Base-by-base conservation (phyloP, 2,113 vertebrate genomes). In the Steatornis caripensis region DNA sequence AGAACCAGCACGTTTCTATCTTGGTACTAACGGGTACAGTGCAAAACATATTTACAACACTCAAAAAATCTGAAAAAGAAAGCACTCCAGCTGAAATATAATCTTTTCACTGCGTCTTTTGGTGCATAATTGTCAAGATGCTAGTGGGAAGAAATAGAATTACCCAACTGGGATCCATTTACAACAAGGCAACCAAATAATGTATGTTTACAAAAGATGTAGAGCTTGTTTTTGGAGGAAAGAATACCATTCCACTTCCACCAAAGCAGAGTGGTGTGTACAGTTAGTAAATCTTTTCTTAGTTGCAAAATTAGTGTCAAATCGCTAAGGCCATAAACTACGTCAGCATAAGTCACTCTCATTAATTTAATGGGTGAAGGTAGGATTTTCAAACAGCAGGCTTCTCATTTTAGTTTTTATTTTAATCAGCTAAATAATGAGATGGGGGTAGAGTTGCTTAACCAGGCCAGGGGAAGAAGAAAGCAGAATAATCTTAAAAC, bases 391-490 rank as follows among this genome's bases (percentile, higher is more conserved):
- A 94, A 96, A 92, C 82, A 96, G 88, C 93, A 97, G 91, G 87
- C 69, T 97, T 97, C 92, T 97, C 51, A 75, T 96, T 96, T 89
- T 81, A 75, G 27, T 83, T 94, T 93, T 96, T 93, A 95, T 97
- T 97, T 96, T 95, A 97, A 97, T 97, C 97, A 97, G 94, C 54
- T 91, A 97, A 97, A 97, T 97, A 98, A 98, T 95, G 96, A 98
- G 87, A 70, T 86, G 30, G 48, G 82, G 92, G 62, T 97, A 97
- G 92, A 96, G 60, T 95, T 97, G 94, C 96, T 98, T 98, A 98
- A 98, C 96, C 93, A 97, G 89, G 79, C 90, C 96, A 96, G 93
- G 51, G 69, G 58, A 97, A 97, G 93, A 98, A 97, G 96, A 97
- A 98, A 98, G 94, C 65, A 43, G 95, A 98, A 97, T 97, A 92